These are phyloP conservation scores for Pachypsylla venusta DNA, from an alignment of 1,140 invertebrate genomes.

Conservation along the genomic window DNA sequence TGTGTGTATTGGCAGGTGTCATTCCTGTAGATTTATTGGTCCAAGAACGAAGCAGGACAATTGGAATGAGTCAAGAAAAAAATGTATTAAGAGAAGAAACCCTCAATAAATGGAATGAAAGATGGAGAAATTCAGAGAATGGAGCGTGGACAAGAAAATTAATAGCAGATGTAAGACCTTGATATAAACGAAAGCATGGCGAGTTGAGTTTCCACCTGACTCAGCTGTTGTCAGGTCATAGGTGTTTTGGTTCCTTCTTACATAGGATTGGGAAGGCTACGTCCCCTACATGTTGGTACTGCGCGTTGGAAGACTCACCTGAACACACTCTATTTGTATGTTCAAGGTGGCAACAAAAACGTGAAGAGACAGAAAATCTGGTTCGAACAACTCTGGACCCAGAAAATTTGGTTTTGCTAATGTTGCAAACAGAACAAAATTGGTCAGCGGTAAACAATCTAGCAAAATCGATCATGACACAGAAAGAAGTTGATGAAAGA, in stretches of 20 bases:
- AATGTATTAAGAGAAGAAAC: not conserved
- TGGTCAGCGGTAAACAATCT: not conserved
- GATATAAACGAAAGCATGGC: not conserved
- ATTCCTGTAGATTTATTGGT: not conserved
- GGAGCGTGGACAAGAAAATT: not conserved
- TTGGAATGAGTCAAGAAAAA: not conserved
- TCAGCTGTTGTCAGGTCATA: not conserved
- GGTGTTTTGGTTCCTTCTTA: not conserved
- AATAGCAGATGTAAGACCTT: not conserved
- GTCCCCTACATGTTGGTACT: not conserved
- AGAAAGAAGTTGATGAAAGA: not conserved
- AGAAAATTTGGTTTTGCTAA: not conserved
- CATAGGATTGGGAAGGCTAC: not conserved
- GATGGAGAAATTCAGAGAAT: not conserved
- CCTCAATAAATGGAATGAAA: not conserved
- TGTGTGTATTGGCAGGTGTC: not conserved
- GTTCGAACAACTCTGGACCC: not conserved
- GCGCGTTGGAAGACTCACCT: not conserved
- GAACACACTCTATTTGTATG: constrained; percentile 9
- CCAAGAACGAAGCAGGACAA: not conserved
- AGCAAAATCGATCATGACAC: not conserved
- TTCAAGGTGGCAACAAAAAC: not conserved
- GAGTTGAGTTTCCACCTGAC: not conserved
- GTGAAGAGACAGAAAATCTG: not conserved
- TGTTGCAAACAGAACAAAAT: not conserved